Percentiles rank a stretch among this genome's conserved stretches.
phyloP scores from a whole-genome alignment of 2,113 vertebrate genomes.

The Athene cunicularia region DNA sequence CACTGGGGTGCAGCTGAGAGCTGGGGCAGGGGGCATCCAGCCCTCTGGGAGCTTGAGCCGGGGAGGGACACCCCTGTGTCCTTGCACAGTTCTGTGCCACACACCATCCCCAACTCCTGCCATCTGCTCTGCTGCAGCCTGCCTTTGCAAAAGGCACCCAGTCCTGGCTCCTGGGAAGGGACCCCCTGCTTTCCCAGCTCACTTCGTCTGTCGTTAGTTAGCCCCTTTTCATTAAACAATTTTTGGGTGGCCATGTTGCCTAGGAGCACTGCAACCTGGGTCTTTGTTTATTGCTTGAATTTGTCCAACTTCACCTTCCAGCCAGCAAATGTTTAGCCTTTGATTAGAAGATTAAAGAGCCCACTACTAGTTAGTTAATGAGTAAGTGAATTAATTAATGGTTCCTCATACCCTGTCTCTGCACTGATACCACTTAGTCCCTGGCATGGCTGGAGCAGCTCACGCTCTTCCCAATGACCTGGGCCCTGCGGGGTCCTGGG shows the following conservation, averaged over 20 bases:
- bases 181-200: not conserved
- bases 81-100: not conserved
- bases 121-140: not conserved
- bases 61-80: not conserved
- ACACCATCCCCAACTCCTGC: not conserved
- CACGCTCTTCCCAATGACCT: not conserved
- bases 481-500: not conserved
- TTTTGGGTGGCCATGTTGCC: not conserved
- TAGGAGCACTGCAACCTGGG: not conserved
- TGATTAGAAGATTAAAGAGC: slow-evolving; percentile 19
- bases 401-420: slow-evolving; percentile 16
- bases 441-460: not conserved
- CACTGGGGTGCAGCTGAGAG: not conserved
- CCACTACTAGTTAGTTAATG: slow-evolving; percentile 26
- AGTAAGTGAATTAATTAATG: slow-evolving; percentile 47
- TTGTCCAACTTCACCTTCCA: not conserved
- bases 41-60: not conserved
- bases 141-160: not conserved
- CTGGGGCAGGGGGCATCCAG: not conserved
- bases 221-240: not conserved
- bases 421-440: not conserved
- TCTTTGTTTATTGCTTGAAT: not conserved
- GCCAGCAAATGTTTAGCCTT: not conserved
- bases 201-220: rapidly evolving
- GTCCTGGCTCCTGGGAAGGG: not conserved